Evolutionary conservation across 2,888 invertebrate genomes (phyloP).

Genomic region (Drosophila affinis): DNA sequence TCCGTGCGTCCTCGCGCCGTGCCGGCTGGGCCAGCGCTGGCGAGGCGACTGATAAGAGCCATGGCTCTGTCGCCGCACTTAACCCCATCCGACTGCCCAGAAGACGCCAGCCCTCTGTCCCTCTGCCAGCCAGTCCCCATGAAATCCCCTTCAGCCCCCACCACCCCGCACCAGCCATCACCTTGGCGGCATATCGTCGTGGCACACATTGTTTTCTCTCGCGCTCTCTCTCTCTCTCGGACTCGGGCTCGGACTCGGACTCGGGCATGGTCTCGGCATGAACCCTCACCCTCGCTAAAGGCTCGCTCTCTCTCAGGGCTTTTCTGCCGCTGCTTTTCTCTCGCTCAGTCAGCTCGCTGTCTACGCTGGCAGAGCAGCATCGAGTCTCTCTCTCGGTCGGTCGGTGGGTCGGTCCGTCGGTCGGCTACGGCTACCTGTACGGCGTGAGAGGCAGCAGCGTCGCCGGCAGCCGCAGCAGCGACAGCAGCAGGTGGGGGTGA

Average conservation of each 20-base stretch:
- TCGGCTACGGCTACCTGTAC: constrained; percentile 36
- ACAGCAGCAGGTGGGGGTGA: constrained; percentile 23
- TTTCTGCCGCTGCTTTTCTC: background rate
- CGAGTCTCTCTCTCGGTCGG: constrained; percentile 6
- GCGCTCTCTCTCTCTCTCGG: constrained; percentile 45
- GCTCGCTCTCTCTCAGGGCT: background rate
- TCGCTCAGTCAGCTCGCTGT: background rate
- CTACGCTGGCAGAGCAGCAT: background rate
- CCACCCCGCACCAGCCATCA: constrained; percentile 28
- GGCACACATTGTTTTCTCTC: constrained; percentile 45
- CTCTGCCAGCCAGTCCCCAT: constrained; percentile 12
- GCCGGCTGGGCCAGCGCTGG: constrained; percentile 46
- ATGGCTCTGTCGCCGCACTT: constrained; percentile 59
- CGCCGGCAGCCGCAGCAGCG: constrained; percentile 11
- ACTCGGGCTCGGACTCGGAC: constrained; percentile 1
- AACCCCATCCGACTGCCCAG: constrained; percentile 42
- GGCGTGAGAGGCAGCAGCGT: constrained; percentile 26
- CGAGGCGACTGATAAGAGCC: constrained; percentile 64
- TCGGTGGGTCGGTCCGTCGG: constrained; percentile 2
- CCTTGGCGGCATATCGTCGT: constrained; percentile 43
- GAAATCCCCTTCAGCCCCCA: background rate
- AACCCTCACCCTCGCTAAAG: background rate
- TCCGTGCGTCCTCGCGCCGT: background rate
- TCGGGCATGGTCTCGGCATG: background rate
- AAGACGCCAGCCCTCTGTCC: constrained; percentile 43